Conservation (phyloP, 2,113 vertebrate genomes). For the Laterallus jamaicensis region DNA sequence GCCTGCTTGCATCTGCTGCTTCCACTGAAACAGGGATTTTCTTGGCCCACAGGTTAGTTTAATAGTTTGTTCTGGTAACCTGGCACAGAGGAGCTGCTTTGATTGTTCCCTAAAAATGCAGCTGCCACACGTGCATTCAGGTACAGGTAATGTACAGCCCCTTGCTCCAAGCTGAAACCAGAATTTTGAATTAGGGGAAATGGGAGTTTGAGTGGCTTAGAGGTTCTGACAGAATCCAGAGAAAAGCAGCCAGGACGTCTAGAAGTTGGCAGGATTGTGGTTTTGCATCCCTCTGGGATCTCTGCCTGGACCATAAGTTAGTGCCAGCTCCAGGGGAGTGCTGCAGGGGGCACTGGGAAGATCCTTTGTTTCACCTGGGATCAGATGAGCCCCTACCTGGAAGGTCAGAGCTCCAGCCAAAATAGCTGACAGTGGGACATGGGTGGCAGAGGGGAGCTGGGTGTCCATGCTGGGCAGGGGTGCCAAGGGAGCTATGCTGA, state of each 20-base stretch:
- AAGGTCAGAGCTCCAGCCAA: background rate
- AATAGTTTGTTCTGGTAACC: background rate
- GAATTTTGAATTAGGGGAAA: background rate
- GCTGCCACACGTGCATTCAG: background rate
- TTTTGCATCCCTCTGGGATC: background rate
- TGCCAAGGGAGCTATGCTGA: background rate
- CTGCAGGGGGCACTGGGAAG: rapidly evolving
- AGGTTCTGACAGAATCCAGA: background rate
- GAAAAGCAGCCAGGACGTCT: background rate
- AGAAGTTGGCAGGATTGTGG: background rate
- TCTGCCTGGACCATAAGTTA: background rate
- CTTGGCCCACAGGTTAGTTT: background rate
- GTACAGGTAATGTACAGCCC: background rate
- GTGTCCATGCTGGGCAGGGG: rapidly evolving
- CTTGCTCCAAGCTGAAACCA: background rate
- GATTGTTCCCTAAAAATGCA: background rate
- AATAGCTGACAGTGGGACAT: background rate
- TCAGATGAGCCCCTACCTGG: background rate
- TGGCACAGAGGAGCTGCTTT: background rate
- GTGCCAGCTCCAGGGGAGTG: background rate
- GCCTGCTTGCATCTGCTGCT: background rate
- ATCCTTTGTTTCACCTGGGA: background rate
- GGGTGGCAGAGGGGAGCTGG: background rate
- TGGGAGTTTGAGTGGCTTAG: background rate
- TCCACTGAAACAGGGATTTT: background rate